Percentiles rank a stretch among this genome's conserved stretches.
phyloP scores from a whole-genome alignment of 2,113 vertebrate genomes.

The Felis catus region F.catus_Fca126_mat1.0 CM031412.1:80143501-80144000 shows the following conservation, averaged over 20 bases:
- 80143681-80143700: background rate
- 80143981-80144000: background rate
- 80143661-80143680: background rate
- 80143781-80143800: background rate
- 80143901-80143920: background rate
- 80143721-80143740: background rate
- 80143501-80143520: background rate
- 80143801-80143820: constrained; percentile 49
- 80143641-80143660: background rate
- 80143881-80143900: background rate
- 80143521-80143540: background rate
- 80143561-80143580: background rate
- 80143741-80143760: background rate
- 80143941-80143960: background rate
- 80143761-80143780: background rate
- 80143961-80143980: background rate
- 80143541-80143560: background rate
- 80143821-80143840: background rate
- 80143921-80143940: background rate
- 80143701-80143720: background rate
- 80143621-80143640: background rate
- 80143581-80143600: background rate
- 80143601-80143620: background rate
- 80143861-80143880: too few species aligned
- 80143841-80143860: too few species aligned